Evolutionary conservation across 2,888 invertebrate genomes (phyloP).

Genomic region (Epistrophe grossulariae): DNA sequence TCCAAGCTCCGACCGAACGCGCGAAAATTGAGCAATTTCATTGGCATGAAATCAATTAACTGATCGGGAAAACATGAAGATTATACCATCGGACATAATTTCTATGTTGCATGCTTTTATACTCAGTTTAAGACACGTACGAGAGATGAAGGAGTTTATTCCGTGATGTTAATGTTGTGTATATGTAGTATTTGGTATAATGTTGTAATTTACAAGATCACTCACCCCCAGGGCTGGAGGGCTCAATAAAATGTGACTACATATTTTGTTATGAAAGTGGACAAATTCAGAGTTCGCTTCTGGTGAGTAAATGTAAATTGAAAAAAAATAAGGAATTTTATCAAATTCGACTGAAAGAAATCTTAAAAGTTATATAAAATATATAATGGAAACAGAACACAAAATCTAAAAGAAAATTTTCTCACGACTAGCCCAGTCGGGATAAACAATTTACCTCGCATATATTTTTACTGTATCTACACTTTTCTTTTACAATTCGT

Average conservation of each 20-base stretch:
- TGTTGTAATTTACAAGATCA: not conserved
- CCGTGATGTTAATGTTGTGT: conserved; percentile 20
- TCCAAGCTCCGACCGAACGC: conserved; percentile 39
- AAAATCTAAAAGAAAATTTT: too few relatives aligned
- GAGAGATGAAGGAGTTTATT: conserved; percentile 22
- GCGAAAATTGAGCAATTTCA: conserved; percentile 74
- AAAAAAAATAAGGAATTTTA: not conserved
- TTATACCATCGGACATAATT: conserved; percentile 74
- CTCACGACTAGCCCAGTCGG: too few relatives aligned
- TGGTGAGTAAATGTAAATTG: not conserved
- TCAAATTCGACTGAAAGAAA: too few relatives aligned
- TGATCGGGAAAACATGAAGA: conserved; percentile 72
- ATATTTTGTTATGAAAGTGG: not conserved
- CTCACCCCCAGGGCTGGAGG: conserved; percentile 5
- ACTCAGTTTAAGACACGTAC: not conserved
- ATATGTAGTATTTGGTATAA: not conserved
- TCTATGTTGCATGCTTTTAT: conserved; percentile 60
- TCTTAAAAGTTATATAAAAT: too few relatives aligned
- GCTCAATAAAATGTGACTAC: not conserved
- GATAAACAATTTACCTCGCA: too few relatives aligned
- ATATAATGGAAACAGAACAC: too few relatives aligned
- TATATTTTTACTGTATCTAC: too few relatives aligned
- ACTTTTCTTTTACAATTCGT: too few relatives aligned
- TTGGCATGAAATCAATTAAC: conserved; percentile 76
- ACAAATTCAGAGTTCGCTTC: not conserved